Percentiles rank a stretch among this genome's conserved stretches.
Evolutionary conservation across 1,140 invertebrate genomes (phyloP).

Genomic region (Pseudomyrmex sp.): DNA sequence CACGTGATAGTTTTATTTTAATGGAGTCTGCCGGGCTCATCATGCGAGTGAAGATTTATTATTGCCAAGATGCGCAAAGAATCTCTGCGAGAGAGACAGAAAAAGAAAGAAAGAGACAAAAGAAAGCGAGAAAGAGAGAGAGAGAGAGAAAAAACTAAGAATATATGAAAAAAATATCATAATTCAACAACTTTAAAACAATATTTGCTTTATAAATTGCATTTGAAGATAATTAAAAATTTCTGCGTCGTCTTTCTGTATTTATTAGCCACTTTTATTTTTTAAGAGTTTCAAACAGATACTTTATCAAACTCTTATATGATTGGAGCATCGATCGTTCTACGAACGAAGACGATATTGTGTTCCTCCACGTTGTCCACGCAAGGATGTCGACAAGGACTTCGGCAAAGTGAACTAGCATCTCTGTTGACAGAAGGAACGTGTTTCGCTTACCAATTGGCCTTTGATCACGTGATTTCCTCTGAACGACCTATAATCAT

Average conservation of each 20-base stretch:
- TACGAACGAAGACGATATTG: slow-evolving; percentile 12
- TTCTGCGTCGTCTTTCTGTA: neutral
- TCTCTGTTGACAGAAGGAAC: slow-evolving; percentile 45
- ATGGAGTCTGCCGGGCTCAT: slow-evolving; percentile 40
- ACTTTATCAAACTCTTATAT: neutral
- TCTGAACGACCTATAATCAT: slow-evolving; percentile 49
- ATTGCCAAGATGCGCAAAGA: slow-evolving; percentile 68
- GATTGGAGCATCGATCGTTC: neutral
- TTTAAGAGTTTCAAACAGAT: neutral
- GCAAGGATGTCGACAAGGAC: slow-evolving; percentile 52
- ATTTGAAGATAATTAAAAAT: neutral
- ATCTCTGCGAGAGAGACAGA: slow-evolving; percentile 34
- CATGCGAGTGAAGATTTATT: slow-evolving; percentile 78
- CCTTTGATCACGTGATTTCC: slow-evolving; percentile 51
- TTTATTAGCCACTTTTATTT: slow-evolving; percentile 20
- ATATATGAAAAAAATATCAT: neutral
- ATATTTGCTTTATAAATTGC: neutral
- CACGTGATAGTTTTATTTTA: slow-evolving; percentile 50
- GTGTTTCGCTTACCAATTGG: slow-evolving; percentile 35
- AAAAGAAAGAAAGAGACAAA: slow-evolving; percentile 31
- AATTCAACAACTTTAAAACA: no score
- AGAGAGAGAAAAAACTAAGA: slow-evolving; percentile 10
- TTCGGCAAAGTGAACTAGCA: slow-evolving; percentile 23
- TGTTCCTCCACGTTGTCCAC: slow-evolving; percentile 34
- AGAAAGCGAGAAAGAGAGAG: slow-evolving; percentile 14